These are phyloP conservation scores for Drosophila navojoa DNA, from an alignment of 1,140 invertebrate species.

Conservation along the genomic window DNA sequence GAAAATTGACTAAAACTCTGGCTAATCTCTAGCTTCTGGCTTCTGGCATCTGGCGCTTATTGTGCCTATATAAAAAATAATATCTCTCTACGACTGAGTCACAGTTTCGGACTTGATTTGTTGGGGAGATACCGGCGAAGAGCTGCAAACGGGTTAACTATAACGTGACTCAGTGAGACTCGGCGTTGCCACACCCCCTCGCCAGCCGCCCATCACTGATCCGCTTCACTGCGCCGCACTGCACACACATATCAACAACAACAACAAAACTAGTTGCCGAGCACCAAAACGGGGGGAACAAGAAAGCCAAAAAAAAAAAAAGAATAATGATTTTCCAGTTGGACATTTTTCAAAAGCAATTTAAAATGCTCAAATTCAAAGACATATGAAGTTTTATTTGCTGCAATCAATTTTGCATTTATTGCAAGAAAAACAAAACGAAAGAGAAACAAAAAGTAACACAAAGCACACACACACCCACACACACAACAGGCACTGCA, in stretches of 20 bases:
- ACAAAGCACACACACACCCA: too few relatives aligned
- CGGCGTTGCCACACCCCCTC: too few relatives aligned
- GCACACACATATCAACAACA: conserved; percentile 2
- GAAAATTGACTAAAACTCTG: background rate
- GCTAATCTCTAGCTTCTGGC: background rate
- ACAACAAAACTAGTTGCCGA: conserved; percentile 4
- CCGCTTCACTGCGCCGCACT: conserved; percentile 23
- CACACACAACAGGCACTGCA: conserved; percentile 30
- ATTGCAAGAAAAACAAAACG: conserved; percentile 33
- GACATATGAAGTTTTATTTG: conserved; percentile 6
- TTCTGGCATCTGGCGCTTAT: background rate
- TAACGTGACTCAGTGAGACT: conserved; percentile 21
- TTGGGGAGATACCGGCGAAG: conserved; percentile 4
- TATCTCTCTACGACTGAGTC: conserved; percentile 19
- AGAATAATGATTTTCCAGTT: background rate
- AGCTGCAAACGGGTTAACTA: conserved; percentile 20
- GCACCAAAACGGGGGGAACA: background rate
- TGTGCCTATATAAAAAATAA: background rate
- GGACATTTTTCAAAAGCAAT: conserved; percentile 13
- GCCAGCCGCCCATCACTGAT: conserved; percentile 4
- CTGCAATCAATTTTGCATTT: conserved; percentile 31
- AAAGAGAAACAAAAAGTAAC: conserved; percentile 23
- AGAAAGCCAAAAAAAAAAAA: too few relatives aligned
- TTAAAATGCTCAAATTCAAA: conserved; percentile 11
- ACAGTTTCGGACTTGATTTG: conserved; percentile 18